Percentiles rank a stretch among this genome's conserved stretches.
Evolutionary conservation across 2,888 invertebrate species (phyloP).

Genomic region (Hypomecis punctinalis): DNA sequence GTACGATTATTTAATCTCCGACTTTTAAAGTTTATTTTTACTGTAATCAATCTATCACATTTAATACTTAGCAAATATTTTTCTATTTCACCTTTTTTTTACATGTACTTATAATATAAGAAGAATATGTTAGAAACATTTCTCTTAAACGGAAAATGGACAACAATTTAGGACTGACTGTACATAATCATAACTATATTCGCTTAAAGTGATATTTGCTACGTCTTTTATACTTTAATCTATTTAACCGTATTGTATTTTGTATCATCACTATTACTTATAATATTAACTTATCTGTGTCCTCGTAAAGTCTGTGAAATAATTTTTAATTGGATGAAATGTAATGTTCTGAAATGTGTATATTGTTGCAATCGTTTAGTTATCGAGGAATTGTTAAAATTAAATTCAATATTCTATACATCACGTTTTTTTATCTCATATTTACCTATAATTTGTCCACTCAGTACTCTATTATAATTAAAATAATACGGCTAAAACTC

Average conservation of each 20-base stretch:
- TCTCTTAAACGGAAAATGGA: not conserved
- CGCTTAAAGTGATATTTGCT: constrained; percentile 44
- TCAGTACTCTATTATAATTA: constrained; percentile 4
- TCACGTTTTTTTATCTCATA: constrained; percentile 25
- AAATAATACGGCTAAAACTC: no score
- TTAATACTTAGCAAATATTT: no score
- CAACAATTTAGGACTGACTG: constrained; percentile 20
- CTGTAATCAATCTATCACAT: no score
- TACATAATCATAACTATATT: constrained; percentile 35
- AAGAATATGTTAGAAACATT: not conserved
- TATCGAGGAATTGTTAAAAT: constrained; percentile 76
- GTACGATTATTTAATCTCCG: no score
- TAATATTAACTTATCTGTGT: not conserved
- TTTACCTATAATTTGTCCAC: no score
- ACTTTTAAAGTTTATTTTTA: no score
- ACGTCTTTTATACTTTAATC: constrained; percentile 35
- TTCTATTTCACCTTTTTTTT: not conserved
- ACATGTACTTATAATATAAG: not conserved
- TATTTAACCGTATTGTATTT: constrained; percentile 31
- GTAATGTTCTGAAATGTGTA: constrained; percentile 51
- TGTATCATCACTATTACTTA: constrained; percentile 8
- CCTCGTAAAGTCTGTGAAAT: constrained; percentile 11
- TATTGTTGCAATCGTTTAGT: constrained; percentile 60
- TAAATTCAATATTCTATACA: constrained; percentile 73
- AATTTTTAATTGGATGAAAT: constrained; percentile 37